phyloP scores from a whole-genome alignment of 1,140 invertebrate genomes.

The Acromyrmex charruanus region DNA sequence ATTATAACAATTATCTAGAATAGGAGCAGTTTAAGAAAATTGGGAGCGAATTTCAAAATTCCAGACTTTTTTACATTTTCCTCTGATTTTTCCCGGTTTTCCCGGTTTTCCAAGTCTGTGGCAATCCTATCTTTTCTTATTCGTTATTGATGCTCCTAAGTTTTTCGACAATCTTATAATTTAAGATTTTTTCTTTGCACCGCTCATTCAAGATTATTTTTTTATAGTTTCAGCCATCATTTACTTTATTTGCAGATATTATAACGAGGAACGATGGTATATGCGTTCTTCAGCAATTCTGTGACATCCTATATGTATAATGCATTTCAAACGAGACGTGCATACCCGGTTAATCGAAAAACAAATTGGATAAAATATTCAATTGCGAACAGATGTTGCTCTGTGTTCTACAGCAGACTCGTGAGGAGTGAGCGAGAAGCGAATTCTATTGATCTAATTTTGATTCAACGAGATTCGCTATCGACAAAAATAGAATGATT shows the following conservation, averaged over 20 bases:
- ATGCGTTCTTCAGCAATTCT: background rate
- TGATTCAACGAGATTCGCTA: background rate
- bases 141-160: background rate
- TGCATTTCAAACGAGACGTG: background rate
- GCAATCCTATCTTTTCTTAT: no score
- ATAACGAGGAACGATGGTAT: background rate
- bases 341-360: constrained; percentile 22
- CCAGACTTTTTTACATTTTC: no score
- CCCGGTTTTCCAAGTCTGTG: no score
- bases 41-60: no score
- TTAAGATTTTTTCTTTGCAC: background rate
- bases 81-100: no score
- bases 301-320: background rate
- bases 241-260: background rate
- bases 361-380: constrained; percentile 38
- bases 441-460: constrained; percentile 30
- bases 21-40: no score
- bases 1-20: no score
- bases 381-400: constrained; percentile 16
- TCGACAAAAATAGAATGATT: constrained; percentile 18
- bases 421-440: background rate
- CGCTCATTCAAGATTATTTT: background rate
- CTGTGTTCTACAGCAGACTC: background rate
- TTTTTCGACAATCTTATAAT: constrained; percentile 48
- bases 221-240: background rate